Evolutionary conservation across 2,888 invertebrate genomes (phyloP).

Genomic region (Agrotis clavis): DNA sequence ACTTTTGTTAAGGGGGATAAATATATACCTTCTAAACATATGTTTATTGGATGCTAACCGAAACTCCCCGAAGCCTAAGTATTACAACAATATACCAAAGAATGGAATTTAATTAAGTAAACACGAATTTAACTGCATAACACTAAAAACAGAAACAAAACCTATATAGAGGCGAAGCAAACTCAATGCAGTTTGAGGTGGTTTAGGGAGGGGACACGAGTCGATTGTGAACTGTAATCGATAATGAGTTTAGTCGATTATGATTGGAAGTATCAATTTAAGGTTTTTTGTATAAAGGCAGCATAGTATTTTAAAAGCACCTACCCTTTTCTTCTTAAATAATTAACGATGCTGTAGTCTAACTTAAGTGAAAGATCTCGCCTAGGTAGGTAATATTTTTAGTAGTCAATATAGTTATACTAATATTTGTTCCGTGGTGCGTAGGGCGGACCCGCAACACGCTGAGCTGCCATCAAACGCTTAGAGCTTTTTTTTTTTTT

Average conservation of each 20-base stretch:
- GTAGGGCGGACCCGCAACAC: too few species aligned
- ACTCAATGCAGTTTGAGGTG: constrained; percentile 58
- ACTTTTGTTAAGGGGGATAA: too few species aligned
- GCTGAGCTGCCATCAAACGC: too few species aligned
- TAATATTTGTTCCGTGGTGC: too few species aligned
- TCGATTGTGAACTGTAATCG: constrained; percentile 19
- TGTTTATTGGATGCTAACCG: constrained; percentile 33
- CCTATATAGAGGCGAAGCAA: constrained; percentile 44
- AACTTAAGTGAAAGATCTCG: too few species aligned
- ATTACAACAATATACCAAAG: constrained; percentile 48
- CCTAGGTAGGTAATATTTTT: too few species aligned
- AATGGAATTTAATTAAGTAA: constrained; percentile 69
- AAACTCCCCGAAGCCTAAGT: constrained; percentile 14
- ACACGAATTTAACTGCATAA: constrained; percentile 63
- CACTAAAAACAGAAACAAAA: constrained; percentile 66
- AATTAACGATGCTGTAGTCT: too few species aligned
- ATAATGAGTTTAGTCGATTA: background rate
- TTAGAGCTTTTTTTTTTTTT: too few species aligned
- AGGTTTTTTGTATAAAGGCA: background rate
- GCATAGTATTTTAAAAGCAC: background rate
- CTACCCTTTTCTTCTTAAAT: background rate
- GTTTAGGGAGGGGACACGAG: constrained; percentile 42
- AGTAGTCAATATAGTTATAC: too few species aligned
- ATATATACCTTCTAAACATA: constrained; percentile 2
- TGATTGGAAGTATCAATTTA: background rate